A percentile compares a stretch with the other conserved stretches of the same genome.
Evolutionary conservation across 2,797 vertebrate species (phyloP).

Genomic region (Yasuhikotakia modesta): DNA sequence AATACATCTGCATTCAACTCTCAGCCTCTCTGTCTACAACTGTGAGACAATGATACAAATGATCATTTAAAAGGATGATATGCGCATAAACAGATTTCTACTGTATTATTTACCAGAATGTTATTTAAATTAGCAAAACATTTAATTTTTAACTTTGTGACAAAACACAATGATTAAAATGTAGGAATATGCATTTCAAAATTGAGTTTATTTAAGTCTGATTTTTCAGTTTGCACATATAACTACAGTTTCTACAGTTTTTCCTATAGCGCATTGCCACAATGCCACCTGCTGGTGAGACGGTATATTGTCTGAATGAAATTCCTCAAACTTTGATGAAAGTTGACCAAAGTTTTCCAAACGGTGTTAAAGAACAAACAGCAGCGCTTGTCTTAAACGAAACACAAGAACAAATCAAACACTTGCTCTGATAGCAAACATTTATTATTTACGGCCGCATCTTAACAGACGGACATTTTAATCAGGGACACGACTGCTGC

Average conservation of each 20-base stretch:
- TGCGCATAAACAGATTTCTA: too few species aligned
- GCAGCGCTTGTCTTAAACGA: neutral
- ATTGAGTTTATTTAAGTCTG: neutral
- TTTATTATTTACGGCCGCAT: conserved; percentile 28
- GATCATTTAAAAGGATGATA: too few species aligned
- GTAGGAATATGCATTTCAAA: neutral
- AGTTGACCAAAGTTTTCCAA: neutral
- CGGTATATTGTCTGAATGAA: neutral
- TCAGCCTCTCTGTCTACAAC: neutral
- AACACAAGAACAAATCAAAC: neutral
- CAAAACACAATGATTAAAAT: neutral
- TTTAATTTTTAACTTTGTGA: neutral
- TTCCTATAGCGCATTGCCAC: too few species aligned
- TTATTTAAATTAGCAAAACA: neutral
- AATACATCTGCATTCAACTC: conserved; percentile 18
- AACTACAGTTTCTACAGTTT: neutral
- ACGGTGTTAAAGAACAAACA: neutral
- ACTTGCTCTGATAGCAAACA: conserved; percentile 7
- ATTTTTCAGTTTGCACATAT: neutral
- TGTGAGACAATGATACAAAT: too few species aligned
- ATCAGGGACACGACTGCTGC: neutral
- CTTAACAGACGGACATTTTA: neutral
- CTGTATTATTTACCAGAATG: too few species aligned
- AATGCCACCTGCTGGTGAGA: conserved; percentile 38
- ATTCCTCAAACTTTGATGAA: neutral